These are phyloP conservation scores for Seriola aureovittata DNA, from an alignment of 2,113 vertebrate genomes.

Conservation along the genomic window DNA sequence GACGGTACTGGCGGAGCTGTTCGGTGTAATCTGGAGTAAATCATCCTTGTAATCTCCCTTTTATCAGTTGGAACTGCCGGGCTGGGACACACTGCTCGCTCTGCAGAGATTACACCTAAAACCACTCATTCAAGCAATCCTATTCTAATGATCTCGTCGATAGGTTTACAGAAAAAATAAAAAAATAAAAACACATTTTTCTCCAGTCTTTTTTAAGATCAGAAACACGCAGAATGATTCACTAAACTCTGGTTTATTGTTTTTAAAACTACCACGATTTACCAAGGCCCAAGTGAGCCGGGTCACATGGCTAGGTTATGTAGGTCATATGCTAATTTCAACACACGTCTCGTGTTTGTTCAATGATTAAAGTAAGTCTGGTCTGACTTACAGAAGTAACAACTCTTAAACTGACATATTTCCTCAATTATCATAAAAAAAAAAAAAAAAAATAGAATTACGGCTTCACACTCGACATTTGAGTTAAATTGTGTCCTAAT, in stretches of 20 bases:
- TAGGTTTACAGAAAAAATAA: constrained; percentile 18
- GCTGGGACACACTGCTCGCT: constrained; percentile 42
- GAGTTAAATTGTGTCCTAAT: no score
- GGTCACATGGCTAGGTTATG: constrained; percentile 1
- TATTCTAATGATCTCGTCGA: constrained; percentile 42
- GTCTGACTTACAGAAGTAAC: background rate
- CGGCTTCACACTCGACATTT: no score
- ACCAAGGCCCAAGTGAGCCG: background rate
- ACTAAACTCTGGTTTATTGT: background rate
- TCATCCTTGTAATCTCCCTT: constrained; percentile 79
- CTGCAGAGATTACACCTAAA: constrained; percentile 66
- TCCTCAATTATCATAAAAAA: background rate
- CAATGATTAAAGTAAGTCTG: background rate
- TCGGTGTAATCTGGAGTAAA: constrained; percentile 72
- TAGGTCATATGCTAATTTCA: background rate
- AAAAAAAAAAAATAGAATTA: no score
- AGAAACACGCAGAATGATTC: constrained; percentile 14
- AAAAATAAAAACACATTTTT: background rate
- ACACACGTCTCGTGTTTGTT: background rate
- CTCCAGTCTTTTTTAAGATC: background rate
- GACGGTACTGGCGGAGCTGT: constrained; percentile 22
- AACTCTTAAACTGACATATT: background rate
- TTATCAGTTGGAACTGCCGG: constrained; percentile 64
- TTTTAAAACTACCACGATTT: background rate
- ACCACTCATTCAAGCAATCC: constrained; percentile 47